These are phyloP conservation scores for Alfaro cultratus DNA, from an alignment of 2,797 vertebrate genomes.

Conservation along the genomic window DNA sequence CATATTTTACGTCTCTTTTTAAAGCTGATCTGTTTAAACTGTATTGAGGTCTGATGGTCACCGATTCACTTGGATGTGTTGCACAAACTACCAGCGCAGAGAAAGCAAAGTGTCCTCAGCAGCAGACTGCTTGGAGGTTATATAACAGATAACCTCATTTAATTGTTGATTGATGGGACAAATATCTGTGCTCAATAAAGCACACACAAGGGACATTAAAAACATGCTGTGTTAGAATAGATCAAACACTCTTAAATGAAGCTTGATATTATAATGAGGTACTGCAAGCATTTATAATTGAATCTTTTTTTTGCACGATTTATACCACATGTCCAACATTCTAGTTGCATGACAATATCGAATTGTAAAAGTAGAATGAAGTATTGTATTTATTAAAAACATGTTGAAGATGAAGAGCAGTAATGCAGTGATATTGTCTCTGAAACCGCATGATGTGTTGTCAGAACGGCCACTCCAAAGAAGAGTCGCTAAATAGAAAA, in stretches of 20 bases:
- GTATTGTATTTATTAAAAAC: background rate
- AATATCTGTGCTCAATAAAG: constrained; percentile 15
- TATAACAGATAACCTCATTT: constrained; percentile 10
- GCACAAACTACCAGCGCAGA: background rate
- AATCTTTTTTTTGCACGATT: background rate
- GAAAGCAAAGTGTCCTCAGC: background rate
- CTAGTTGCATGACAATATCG: background rate
- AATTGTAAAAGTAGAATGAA: background rate
- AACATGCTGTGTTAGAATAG: background rate
- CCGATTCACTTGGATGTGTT: background rate
- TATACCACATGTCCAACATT: background rate
- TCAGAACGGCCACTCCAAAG: background rate
- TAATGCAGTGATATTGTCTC: background rate
- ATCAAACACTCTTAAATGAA: constrained; percentile 35
- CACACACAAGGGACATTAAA: constrained; percentile 34
- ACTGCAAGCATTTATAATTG: background rate
- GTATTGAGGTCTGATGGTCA: background rate
- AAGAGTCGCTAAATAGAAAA: background rate
- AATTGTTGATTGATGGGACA: background rate
- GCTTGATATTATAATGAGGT: constrained; percentile 11
- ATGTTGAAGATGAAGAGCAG: background rate
- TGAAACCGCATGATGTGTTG: background rate
- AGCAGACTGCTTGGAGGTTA: constrained; percentile 1
- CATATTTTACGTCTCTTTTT: background rate
- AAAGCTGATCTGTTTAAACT: background rate